Conservation (phyloP, 2,113 vertebrate species). For the Leptobrachium ailaonicum region DNA sequence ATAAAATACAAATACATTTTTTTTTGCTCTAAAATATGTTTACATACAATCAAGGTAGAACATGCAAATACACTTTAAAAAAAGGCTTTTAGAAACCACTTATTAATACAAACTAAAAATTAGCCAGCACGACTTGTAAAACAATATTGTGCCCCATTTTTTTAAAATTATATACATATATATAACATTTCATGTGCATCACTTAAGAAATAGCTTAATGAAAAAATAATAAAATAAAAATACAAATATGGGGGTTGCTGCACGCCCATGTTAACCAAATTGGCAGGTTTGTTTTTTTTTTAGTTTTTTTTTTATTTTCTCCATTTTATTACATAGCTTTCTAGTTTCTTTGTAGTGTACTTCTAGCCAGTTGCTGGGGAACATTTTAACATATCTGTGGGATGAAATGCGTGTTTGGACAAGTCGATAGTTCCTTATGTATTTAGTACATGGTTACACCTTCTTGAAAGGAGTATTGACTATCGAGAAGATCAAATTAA, state of each 20-base stretch:
- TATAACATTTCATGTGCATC: constrained; percentile 90
- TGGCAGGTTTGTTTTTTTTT: constrained; percentile 59
- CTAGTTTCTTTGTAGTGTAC: constrained; percentile 51
- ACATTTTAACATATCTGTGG: constrained; percentile 48
- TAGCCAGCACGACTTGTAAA: constrained; percentile 89
- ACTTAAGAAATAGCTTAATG: constrained; percentile 80
- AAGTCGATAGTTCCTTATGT: no score
- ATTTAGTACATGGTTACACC: no score
- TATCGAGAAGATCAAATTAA: no score
- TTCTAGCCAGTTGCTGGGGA: constrained; percentile 58
- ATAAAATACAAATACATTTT: constrained; percentile 97
- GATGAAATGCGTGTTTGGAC: constrained; percentile 70
- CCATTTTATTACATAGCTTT: constrained; percentile 16
- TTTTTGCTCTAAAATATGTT: constrained; percentile 98
- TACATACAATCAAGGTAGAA: constrained; percentile 98
- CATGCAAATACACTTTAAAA: constrained; percentile 96
- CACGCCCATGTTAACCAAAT: constrained; percentile 64
- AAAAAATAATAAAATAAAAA: constrained; percentile 51
- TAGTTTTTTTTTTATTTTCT: no score
- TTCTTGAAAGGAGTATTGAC: no score
- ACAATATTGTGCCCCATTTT: constrained; percentile 91
- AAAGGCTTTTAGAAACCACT: constrained; percentile 96
- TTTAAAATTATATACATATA: constrained; percentile 78
- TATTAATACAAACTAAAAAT: constrained; percentile 99
- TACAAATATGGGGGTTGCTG: constrained; percentile 64